Percentiles rank a stretch among this genome's conserved stretches.
These are phyloP conservation scores for Listronotus bonariensis DNA, from an alignment of 1,140 invertebrate species.

Conservation along the genomic window DNA sequence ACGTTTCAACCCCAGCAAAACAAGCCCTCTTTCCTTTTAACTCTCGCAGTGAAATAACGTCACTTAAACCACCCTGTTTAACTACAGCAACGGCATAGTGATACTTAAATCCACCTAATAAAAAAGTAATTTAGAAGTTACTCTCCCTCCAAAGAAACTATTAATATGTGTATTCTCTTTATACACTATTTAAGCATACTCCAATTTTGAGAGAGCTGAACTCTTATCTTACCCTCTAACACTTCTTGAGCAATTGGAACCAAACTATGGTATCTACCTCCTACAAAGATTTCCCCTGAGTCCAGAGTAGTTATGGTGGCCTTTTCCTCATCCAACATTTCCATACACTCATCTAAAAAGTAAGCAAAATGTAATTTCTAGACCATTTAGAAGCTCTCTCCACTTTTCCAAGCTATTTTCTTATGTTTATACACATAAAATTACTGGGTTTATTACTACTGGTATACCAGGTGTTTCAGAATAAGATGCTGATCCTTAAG, in stretches of 20 bases:
- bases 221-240: constrained; percentile 53
- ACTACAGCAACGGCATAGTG: constrained; percentile 88
- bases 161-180: background rate
- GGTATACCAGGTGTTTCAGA: no score
- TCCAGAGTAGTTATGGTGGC: constrained; percentile 88
- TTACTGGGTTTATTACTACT: no score
- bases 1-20: constrained; percentile 86
- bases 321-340: constrained; percentile 71
- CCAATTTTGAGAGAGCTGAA: no score
- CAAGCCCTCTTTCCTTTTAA: constrained; percentile 81
- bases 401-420: background rate
- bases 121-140: background rate
- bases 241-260: constrained; percentile 86
- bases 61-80: constrained; percentile 66
- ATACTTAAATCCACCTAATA: constrained; percentile 60
- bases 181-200: no score
- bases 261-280: constrained; percentile 89
- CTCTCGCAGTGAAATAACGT: constrained; percentile 68
- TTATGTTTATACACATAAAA: constrained; percentile 8
- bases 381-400: constrained; percentile 38
- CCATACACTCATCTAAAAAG: constrained; percentile 80
- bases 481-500: no score
- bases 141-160: background rate
- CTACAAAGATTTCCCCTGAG: constrained; percentile 91
- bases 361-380: constrained; percentile 9